These are phyloP conservation scores for Hippoglossus hippoglossus DNA, from an alignment of 2,797 vertebrate genomes.

Conservation along the genomic window DNA sequence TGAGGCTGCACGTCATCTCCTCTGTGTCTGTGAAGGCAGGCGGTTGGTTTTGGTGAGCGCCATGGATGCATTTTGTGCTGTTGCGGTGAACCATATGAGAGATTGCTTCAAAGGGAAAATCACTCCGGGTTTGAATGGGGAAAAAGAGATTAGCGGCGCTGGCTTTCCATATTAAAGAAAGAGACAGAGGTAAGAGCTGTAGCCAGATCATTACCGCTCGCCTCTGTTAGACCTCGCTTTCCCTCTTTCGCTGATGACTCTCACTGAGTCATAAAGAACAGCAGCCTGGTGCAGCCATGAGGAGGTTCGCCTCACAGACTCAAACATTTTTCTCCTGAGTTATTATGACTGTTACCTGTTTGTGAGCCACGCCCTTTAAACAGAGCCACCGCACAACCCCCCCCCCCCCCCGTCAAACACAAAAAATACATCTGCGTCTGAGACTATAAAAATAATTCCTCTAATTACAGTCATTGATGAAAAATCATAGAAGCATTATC, in stretches of 20 bases:
- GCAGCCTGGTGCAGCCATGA: conserved; percentile 28
- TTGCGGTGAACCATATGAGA: conserved; percentile 18
- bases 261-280: conserved; percentile 48
- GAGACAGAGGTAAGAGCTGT: conserved; percentile 39
- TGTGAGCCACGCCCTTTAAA: conserved; percentile 17
- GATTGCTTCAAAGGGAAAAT: conserved; percentile 38
- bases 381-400: neutral
- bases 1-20: neutral
- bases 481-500: neutral
- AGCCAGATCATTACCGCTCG: conserved; percentile 51
- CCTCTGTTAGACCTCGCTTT: conserved; percentile 26
- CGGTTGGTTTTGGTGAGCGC: conserved; percentile 17
- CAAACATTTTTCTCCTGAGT: neutral
- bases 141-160: conserved; percentile 43
- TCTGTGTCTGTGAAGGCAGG: conserved; percentile 2
- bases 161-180: conserved; percentile 67
- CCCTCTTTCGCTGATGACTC: conserved; percentile 36
- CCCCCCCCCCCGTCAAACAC: conserved; percentile 1
- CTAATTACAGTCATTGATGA: too few species aligned
- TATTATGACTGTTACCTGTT: conserved; percentile 14
- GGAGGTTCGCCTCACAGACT: conserved; percentile 10
- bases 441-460: neutral
- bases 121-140: conserved; percentile 2
- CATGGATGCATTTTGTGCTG: conserved; percentile 21
- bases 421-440: neutral